Evolutionary conservation across 2,888 invertebrate species (phyloP).

Genomic region (Lithosia quadra): DNA sequence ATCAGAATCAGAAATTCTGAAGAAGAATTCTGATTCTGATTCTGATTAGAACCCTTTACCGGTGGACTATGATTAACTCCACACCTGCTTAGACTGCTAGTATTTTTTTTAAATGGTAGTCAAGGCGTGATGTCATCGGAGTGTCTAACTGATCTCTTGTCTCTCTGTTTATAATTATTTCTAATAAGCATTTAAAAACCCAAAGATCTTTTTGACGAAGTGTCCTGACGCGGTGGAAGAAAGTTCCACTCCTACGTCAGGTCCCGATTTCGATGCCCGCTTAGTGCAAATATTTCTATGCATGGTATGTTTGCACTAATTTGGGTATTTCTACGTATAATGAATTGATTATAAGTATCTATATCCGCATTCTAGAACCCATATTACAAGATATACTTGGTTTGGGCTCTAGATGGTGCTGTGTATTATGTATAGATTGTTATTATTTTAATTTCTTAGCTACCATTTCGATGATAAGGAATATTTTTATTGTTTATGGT

Average conservation of each 20-base stretch:
- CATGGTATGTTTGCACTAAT: background rate
- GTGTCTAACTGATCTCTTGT: background rate
- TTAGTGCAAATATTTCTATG: background rate
- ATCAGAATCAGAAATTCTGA: no score
- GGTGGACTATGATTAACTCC: no score
- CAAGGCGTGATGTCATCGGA: background rate
- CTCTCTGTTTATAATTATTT: background rate
- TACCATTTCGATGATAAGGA: no score
- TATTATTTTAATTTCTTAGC: no score
- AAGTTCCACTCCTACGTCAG: background rate
- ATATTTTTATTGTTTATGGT: no score
- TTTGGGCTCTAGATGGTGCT: no score
- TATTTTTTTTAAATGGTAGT: no score
- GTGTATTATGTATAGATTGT: no score
- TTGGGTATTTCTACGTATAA: background rate
- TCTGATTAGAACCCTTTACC: no score
- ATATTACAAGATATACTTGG: no score
- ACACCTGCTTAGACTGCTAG: no score
- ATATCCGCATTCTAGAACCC: background rate
- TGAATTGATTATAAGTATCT: background rate
- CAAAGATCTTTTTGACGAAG: background rate
- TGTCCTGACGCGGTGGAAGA: background rate
- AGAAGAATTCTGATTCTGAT: no score
- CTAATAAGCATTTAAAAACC: constrained; percentile 1
- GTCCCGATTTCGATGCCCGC: background rate